phyloP scores from a whole-genome alignment of 35 echinoderm and acorn worm species.

The Heliocidaris erythrogramma region DNA sequence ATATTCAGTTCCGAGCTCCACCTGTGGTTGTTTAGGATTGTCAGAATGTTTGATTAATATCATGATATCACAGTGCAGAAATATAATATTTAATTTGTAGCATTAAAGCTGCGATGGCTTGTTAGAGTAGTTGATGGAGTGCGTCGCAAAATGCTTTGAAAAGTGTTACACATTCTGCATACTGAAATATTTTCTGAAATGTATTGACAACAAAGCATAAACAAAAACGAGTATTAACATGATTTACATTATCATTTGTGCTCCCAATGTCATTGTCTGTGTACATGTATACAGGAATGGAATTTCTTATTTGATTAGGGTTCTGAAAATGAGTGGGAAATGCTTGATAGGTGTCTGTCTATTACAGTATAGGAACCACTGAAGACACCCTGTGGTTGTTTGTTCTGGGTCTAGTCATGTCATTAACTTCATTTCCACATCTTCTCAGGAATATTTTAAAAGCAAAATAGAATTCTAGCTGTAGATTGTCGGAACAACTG shows the following conservation, averaged over 20 bases:
- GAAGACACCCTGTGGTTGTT: not conserved
- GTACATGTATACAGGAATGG: too few species aligned
- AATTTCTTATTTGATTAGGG: not conserved
- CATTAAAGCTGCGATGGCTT: too few species aligned
- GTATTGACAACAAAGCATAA: too few species aligned
- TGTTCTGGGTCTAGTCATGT: not conserved
- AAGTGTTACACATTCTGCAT: too few species aligned
- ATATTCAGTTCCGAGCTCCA: not conserved
- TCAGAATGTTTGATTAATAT: not conserved
- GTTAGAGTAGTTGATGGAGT: too few species aligned
- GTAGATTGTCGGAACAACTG: not conserved
- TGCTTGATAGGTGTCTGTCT: not conserved
- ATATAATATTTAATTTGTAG: too few species aligned
- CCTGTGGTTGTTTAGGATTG: not conserved
- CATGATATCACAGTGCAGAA: too few species aligned
- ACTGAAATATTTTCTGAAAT: too few species aligned
- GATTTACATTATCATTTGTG: too few species aligned
- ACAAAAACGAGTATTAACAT: too few species aligned
- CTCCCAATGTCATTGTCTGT: too few species aligned
- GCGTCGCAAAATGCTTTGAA: too few species aligned
- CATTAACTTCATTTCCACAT: slow-evolving; percentile 5
- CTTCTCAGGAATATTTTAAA: not conserved
- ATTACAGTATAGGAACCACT: not conserved
- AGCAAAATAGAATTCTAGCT: not conserved
- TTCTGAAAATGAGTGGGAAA: not conserved